Evolutionary conservation across 2,113 vertebrate genomes (phyloP).

Genomic region (Riparia riparia): DNA sequence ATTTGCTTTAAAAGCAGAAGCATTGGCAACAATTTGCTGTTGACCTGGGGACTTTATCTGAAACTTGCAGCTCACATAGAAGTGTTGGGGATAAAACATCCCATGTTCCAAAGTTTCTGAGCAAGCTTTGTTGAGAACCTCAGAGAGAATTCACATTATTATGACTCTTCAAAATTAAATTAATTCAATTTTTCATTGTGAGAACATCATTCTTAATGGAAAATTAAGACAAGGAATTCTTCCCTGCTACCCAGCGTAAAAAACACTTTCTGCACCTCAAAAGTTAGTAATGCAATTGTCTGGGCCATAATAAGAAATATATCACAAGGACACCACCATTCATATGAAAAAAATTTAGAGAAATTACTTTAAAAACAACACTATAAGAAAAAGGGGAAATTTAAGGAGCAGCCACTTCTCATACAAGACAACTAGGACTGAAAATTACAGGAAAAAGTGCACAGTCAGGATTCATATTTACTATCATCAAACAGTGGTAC

Average conservation of each 20-base stretch:
- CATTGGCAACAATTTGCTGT: background rate
- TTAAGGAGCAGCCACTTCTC: background rate
- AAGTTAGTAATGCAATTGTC: background rate
- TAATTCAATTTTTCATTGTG: background rate
- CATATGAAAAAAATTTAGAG: background rate
- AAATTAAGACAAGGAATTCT: background rate
- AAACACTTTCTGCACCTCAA: background rate
- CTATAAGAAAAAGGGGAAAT: background rate
- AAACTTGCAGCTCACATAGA: background rate
- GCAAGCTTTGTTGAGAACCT: background rate
- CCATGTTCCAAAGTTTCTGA: background rate
- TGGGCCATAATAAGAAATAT: background rate
- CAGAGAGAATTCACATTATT: background rate
- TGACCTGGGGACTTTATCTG: background rate
- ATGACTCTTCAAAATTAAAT: fast-evolving
- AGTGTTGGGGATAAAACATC: background rate
- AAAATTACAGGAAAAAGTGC: background rate
- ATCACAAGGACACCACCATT: background rate
- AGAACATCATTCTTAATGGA: background rate
- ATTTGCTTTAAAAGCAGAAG: background rate
- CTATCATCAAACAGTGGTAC: background rate
- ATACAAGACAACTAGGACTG: background rate
- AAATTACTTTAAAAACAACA: background rate
- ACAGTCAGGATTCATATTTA: background rate
- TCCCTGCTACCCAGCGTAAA: background rate